phyloP scores from a whole-genome alignment of 2,888 invertebrate genomes.

The Orthonevra nobilis region DNA sequence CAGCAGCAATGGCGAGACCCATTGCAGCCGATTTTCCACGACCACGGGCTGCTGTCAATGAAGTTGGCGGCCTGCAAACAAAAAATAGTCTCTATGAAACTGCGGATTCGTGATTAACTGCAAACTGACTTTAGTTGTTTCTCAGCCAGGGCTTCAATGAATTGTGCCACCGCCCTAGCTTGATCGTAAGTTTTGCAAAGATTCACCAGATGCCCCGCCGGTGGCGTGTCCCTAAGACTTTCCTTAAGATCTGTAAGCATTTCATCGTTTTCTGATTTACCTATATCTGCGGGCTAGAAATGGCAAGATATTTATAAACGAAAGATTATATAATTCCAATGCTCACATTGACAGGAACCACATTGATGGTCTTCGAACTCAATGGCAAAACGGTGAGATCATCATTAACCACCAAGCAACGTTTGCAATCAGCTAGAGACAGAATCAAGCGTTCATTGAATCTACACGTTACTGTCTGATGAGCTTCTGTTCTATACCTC shows the following conservation, averaged over 20 bases:
- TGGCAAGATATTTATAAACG: neutral
- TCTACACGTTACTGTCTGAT: slow-evolving; percentile 93
- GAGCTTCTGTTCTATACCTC: slow-evolving; percentile 94
- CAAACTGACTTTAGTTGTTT: slow-evolving; percentile 84
- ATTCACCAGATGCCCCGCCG: slow-evolving; percentile 92
- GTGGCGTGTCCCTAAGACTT: slow-evolving; percentile 93
- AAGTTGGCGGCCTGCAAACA: slow-evolving; percentile 90
- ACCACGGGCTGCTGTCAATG: slow-evolving; percentile 97
- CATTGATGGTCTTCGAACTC: slow-evolving; percentile 91
- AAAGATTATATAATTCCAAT: slow-evolving; percentile 12
- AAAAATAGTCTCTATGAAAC: neutral
- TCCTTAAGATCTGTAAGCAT: slow-evolving; percentile 89
- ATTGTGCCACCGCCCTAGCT: slow-evolving; percentile 94
- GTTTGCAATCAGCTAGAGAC: slow-evolving; percentile 91
- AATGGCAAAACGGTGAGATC: slow-evolving; percentile 94
- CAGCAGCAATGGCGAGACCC: slow-evolving; percentile 94
- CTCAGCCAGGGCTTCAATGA: slow-evolving; percentile 97
- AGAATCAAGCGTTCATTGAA: slow-evolving; percentile 98
- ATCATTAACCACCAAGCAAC: slow-evolving; percentile 97
- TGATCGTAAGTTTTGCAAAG: slow-evolving; percentile 96
- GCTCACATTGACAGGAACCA: slow-evolving; percentile 85
- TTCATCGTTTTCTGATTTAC: slow-evolving; percentile 80
- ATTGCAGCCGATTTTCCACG: slow-evolving; percentile 99
- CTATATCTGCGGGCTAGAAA: slow-evolving; percentile 75
- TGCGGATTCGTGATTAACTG: no score